Base-by-base conservation (phyloP, 2,888 invertebrate genomes). In the Tetropium fuscum region DNA sequence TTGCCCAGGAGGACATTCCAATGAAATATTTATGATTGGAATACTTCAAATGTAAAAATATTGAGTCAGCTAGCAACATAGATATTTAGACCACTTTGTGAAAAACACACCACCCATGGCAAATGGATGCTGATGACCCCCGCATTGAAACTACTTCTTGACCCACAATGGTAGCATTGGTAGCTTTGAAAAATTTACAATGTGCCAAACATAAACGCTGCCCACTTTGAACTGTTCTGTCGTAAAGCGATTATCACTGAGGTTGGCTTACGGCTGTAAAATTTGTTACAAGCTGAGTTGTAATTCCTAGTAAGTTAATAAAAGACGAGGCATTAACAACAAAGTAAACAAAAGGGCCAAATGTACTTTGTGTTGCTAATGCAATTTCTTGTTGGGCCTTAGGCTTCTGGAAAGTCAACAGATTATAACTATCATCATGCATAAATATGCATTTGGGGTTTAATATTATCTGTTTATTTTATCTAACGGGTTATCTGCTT, bases 161-260 rank as follows among this genome's bases (percentile, higher is more conserved):
- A 44, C 44, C 44, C 16, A 4, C 2, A 27, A 4, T 47, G 51
- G 51, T 30, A 55, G n/a, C n/a, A n/a, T n/a, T 58, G 57, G 43
- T 40, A 54, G 27, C 30, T 60, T 49, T 32, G 19, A 60, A n/a
- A 58, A 65, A 60, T 65, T 58, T 58, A 65, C 65, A 65, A 65
- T 65, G 60, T 65, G 65, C 53, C 53, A 60, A 60, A 58, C 65
- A 58, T 53, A 59, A 60, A 57, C 58, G 60, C 62, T 49, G 32
- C 58, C 62, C 45, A 47, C 44, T 47, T 11, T 11, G 10, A n/a
- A n/a, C n/a, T 27, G 8, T 41, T 30, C 47, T n/a, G n/a, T 61
- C 59, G 41, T 65, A 65, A 62, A 60, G 55, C 58, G 62, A 65
- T 65, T 58, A 65, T 60, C 40, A 41, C 22, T 43, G 32, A 20